Evolutionary conservation across 1,140 invertebrate genomes (phyloP).

Genomic region (Tribolium madens): DNA sequence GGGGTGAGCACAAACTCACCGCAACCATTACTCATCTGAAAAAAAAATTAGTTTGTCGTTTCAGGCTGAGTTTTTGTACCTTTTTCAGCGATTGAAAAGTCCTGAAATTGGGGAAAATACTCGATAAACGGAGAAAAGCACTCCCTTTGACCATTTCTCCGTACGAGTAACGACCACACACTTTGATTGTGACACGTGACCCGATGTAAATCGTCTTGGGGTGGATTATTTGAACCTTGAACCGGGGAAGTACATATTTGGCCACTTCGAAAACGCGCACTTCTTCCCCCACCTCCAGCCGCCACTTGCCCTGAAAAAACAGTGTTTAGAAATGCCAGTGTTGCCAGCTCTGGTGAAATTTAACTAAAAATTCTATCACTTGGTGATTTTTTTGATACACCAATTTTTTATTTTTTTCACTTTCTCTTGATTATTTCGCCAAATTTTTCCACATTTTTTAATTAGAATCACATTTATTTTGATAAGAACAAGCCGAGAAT

Average conservation of each 20-base stretch:
- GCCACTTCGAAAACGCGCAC: slow-evolving; percentile 71
- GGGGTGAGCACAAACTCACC: slow-evolving; percentile 66
- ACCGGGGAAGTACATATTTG: slow-evolving; percentile 76
- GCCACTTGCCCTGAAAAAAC: slow-evolving; percentile 69
- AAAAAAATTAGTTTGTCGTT: no score
- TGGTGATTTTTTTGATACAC: no score
- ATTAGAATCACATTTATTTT: no score
- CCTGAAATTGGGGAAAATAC: slow-evolving; percentile 50
- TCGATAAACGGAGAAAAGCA: slow-evolving; percentile 66
- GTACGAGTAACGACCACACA: slow-evolving; percentile 78
- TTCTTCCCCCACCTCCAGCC: slow-evolving; percentile 68
- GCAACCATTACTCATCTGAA: slow-evolving; percentile 66
- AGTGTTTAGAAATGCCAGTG: no score
- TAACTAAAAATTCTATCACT: no score
- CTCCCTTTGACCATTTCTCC: slow-evolving; percentile 74
- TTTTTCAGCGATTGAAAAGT: slow-evolving; percentile 54
- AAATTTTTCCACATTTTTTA: no score
- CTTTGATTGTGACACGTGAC: slow-evolving; percentile 68
- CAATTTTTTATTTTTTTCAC: no score
- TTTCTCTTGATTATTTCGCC: no score
- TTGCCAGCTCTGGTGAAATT: no score
- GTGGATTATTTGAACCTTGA: slow-evolving; percentile 74
- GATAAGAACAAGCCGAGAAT: no score
- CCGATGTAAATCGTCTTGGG: slow-evolving; percentile 72
- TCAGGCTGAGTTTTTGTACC: no score